A percentile compares a stretch with the other conserved stretches of the same genome.
Conservation (phyloP, 2,888 invertebrate genomes). For the Cosmia pyralina region DNA sequence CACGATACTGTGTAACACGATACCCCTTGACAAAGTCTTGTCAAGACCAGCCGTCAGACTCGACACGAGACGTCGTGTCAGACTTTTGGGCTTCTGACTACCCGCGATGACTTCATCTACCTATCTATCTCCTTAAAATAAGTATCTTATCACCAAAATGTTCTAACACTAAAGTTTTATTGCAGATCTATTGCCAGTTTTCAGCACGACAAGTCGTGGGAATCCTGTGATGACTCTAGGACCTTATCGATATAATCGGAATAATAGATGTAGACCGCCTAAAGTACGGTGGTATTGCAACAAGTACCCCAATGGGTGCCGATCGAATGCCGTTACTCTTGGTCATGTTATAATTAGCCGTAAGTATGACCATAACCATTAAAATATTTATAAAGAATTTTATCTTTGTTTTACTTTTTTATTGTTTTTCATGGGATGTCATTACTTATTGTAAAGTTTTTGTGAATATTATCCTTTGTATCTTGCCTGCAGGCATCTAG, state of each 20-base stretch:
- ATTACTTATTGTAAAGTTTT: too few relatives aligned
- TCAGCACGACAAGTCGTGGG: slow-evolving; percentile 26
- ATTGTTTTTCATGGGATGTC: too few relatives aligned
- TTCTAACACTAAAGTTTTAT: not conserved
- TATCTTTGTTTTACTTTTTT: too few relatives aligned
- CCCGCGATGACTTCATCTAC: too few relatives aligned
- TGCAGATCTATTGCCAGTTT: slow-evolving; percentile 13
- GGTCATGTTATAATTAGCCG: slow-evolving; percentile 9
- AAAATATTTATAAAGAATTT: too few relatives aligned
- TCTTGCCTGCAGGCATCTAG: too few relatives aligned
- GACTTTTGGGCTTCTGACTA: too few relatives aligned
- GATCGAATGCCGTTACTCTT: slow-evolving; percentile 14
- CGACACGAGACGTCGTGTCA: too few relatives aligned
- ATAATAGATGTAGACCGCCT: not conserved
- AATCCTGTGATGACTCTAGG: slow-evolving; percentile 30
- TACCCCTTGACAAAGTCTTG: too few relatives aligned
- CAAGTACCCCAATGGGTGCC: slow-evolving; percentile 13
- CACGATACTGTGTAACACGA: too few relatives aligned
- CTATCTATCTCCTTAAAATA: not conserved
- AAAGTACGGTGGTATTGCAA: slow-evolving; percentile 22
- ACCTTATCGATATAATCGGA: slow-evolving; percentile 27
- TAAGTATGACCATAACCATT: not conserved
- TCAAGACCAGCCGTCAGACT: too few relatives aligned
- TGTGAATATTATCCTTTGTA: too few relatives aligned
- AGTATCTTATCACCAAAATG: not conserved